phyloP scores from a whole-genome alignment of 2,113 vertebrate genomes.

The Halichoeres trimaculatus region DNA sequence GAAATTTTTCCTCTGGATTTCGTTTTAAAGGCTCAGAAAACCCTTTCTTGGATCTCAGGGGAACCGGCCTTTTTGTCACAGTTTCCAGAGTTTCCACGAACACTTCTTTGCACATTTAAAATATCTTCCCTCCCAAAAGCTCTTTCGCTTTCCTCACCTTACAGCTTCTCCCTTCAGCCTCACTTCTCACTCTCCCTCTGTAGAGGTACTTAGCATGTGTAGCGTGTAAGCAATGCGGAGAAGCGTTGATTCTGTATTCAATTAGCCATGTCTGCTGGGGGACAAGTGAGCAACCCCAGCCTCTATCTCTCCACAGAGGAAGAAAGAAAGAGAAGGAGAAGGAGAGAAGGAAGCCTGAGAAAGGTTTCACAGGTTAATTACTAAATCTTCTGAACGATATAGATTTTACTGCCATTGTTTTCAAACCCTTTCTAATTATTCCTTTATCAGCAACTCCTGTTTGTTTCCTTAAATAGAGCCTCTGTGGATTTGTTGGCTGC shows the following conservation, averaged over 20 bases:
- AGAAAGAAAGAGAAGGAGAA: not conserved
- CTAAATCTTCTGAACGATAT: conserved; percentile 22
- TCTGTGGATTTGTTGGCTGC: not conserved
- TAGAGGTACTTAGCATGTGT: conserved; percentile 76
- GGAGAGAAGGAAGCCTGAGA: conserved; percentile 8
- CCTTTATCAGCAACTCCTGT: conserved; percentile 11
- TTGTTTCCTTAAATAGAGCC: not conserved
- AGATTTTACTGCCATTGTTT: conserved; percentile 35
- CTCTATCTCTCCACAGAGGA: conserved; percentile 29
- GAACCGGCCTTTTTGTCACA: too few species aligned
- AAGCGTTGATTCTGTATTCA: conserved; percentile 77
- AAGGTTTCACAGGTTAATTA: conserved; percentile 52
- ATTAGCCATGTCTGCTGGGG: conserved; percentile 68
- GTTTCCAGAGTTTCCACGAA: too few species aligned
- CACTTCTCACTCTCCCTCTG: not conserved
- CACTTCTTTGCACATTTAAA: too few species aligned
- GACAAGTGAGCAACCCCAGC: conserved; percentile 50
- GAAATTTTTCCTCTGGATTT: too few species aligned
- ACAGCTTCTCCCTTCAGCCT: conserved; percentile 14
- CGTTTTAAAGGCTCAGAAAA: too few species aligned
- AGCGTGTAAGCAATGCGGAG: conserved; percentile 70
- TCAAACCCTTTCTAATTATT: conserved; percentile 21
- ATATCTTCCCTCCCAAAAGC: conserved; percentile 1
- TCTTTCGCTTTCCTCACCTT: conserved; percentile 15
- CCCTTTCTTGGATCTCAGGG: too few species aligned